Conservation (phyloP, 2,113 vertebrate genomes). For the Podilymbus podiceps region DNA sequence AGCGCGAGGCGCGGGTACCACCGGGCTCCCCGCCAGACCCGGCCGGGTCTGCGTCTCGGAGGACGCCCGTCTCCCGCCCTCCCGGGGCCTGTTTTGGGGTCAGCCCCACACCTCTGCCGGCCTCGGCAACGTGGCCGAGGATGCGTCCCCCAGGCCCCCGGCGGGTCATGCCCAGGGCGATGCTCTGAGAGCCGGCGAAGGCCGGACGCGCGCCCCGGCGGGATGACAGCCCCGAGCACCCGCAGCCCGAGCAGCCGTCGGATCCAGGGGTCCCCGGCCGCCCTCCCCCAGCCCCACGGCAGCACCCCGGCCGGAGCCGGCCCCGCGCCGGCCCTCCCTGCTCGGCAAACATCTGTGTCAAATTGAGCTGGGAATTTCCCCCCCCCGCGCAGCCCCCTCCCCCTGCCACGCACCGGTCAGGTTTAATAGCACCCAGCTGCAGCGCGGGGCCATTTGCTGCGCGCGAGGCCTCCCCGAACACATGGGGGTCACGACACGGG, state of each 20-base stretch:
- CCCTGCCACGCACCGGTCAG: background rate
- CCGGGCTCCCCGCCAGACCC: too few species aligned
- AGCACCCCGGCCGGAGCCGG: background rate
- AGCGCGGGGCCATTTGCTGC: constrained; percentile 26
- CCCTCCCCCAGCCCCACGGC: background rate
- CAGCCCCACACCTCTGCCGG: too few species aligned
- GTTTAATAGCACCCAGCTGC: constrained; percentile 66
- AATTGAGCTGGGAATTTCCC: constrained; percentile 34
- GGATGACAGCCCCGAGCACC: background rate
- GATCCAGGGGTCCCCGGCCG: background rate
- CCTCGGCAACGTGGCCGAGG: background rate
- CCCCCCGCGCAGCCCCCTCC: background rate
- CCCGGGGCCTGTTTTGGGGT: background rate
- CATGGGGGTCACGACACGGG: constrained; percentile 35
- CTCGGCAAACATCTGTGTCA: constrained; percentile 31
- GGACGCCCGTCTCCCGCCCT: background rate
- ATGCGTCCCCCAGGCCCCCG: background rate
- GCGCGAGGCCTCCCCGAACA: background rate
- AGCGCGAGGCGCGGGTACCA: background rate
- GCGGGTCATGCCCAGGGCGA: background rate
- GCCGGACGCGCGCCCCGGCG: background rate
- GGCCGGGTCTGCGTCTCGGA: background rate
- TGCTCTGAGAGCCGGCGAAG: background rate
- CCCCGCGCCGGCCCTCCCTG: background rate
- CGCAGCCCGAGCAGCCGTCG: background rate